These are phyloP conservation scores for Eutrigla gurnardus DNA, from an alignment of 2,797 vertebrate genomes.

Conservation along the genomic window DNA sequence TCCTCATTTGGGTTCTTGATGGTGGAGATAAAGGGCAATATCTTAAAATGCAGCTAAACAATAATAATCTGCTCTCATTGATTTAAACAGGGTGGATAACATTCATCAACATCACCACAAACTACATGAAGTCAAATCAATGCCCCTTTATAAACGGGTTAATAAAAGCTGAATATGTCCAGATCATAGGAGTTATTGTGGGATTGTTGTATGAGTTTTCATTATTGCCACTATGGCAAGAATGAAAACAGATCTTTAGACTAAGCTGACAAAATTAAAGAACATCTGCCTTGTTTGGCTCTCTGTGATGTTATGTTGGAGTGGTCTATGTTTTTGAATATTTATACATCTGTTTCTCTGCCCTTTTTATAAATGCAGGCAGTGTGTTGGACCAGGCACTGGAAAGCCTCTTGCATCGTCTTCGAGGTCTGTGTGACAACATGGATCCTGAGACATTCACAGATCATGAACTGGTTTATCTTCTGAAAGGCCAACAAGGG, in stretches of 20 bases:
- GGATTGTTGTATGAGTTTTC: neutral
- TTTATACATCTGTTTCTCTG: conserved; percentile 1
- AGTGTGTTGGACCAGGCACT: conserved; percentile 95
- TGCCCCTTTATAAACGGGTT: neutral
- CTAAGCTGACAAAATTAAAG: neutral
- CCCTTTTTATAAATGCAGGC: conserved; percentile 76
- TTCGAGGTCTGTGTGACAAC: conserved; percentile 96
- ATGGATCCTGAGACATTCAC: conserved; percentile 95
- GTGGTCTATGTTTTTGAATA: no score
- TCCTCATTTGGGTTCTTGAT: neutral
- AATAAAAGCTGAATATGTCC: neutral
- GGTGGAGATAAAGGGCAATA: neutral
- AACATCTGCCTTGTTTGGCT: neutral
- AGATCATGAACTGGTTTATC: conserved; percentile 96
- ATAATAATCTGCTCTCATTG: neutral
- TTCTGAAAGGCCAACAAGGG: conserved; percentile 97
- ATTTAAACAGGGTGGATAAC: neutral
- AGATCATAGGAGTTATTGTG: neutral
- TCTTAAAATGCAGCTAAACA: neutral
- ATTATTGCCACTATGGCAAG: neutral
- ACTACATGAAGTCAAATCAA: neutral
- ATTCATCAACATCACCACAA: neutral
- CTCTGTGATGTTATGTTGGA: neutral
- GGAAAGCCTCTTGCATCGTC: conserved; percentile 94
- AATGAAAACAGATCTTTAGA: neutral